These are phyloP conservation scores for Pelecanus crispus DNA, from an alignment of 2,113 vertebrate genomes.

Conservation along the genomic window DNA sequence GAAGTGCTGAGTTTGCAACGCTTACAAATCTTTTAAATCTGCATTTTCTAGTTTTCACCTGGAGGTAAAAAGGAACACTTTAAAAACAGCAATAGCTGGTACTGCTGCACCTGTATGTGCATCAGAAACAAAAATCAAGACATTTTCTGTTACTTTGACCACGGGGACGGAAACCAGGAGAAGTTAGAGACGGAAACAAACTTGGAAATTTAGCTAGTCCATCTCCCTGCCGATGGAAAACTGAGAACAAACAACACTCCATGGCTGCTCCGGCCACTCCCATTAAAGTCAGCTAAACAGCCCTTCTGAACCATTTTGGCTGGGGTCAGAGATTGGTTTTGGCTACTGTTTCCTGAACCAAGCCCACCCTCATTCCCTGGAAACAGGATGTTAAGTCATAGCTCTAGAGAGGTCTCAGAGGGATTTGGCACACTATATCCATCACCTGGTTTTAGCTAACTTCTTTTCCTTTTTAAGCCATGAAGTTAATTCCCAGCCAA, in stretches of 20 bases:
- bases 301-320: not conserved
- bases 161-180: not conserved
- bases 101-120: not conserved
- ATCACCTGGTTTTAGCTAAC: not conserved
- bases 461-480: not conserved
- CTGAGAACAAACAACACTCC: not conserved
- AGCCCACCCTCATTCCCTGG: not conserved
- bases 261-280: not conserved
- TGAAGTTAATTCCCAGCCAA: not conserved
- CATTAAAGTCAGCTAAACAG: not conserved
- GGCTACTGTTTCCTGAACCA: not conserved
- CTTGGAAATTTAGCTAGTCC: not conserved
- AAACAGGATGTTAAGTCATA: not conserved
- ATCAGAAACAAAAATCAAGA: not conserved
- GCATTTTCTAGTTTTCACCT: conserved; percentile 27
- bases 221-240: not conserved
- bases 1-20: not conserved
- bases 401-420: not conserved
- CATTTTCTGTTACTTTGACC: not conserved
- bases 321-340: not conserved
- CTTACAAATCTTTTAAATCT: not conserved
- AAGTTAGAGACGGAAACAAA: not conserved
- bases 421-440: not conserved
- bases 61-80: conserved; percentile 36
- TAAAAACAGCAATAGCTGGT: not conserved